Base-by-base conservation (phyloP, 2,113 vertebrate genomes). In the Onychostoma macrolepis region DNA sequence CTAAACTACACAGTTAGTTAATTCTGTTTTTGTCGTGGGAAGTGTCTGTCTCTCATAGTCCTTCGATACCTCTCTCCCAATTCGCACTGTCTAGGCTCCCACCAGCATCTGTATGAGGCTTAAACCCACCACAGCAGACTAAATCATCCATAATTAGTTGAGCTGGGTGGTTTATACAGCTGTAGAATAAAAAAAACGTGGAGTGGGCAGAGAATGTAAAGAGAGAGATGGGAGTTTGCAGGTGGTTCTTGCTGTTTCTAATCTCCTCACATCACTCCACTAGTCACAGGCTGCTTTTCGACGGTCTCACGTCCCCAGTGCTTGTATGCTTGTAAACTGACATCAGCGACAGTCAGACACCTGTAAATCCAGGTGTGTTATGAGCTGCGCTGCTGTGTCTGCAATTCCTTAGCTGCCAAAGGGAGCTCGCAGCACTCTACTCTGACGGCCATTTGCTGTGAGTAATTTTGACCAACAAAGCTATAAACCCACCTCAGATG, bases 251-350 rank as follows among this genome's bases (percentile, higher is more conserved):
- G 80, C 80, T 85, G 84, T 89, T 83, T 89, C 74, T 92, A 92
- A 94, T 89, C 90, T 89, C 91, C 91, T 92, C 94, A 91, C 91
- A 89, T 89, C 88, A 82, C 78, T 87, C 80, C 76, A 84, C 75
- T 86, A 85, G 87, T 89, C 89, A 87, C 61, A 87, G 87, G 82
- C 74, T 71, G 89, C 58, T 69, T 81, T 83, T 83, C 80, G 90
- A 72, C 77, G 78, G 53, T 85, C 28, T 26, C 86, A 85, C 63
- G 80, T 85, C 85, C 88, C 83, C 33, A 45, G 36, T 58, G 56
- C 74, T 81, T 86, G n/a, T 36, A 43, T 86, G 80, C 86, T 80
- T 36, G 69, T 74, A 63, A 90, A 88, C 65, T 28, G 78, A 75
- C 84, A 75, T 17, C 79, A 50, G 67, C 63, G 65, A 45, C 43